Conservation (phyloP, 2,113 vertebrate genomes). For the Notarius lentiginosus region DNA sequence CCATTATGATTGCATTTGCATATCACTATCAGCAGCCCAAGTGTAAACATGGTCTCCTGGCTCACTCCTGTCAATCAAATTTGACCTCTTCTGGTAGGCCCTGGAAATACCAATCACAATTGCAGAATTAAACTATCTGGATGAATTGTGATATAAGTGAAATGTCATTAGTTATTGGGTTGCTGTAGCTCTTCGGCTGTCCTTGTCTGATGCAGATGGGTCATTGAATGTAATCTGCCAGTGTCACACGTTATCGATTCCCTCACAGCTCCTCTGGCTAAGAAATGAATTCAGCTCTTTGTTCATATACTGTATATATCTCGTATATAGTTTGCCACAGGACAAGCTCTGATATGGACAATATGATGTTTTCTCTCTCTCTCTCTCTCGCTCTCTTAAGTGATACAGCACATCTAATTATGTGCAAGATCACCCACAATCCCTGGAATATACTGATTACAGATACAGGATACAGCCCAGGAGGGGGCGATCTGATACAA, state of each 20-base stretch:
- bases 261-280: constrained; percentile 27
- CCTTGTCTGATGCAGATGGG: constrained; percentile 40
- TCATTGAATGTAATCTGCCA: constrained; percentile 44
- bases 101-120: neutral
- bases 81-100: neutral
- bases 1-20: constrained; percentile 13
- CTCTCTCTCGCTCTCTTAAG: neutral
- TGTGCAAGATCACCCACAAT: neutral
- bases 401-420: neutral
- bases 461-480: neutral
- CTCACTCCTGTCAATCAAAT: constrained; percentile 26
- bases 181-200: constrained; percentile 31
- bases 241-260: constrained; percentile 47
- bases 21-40: constrained; percentile 7
- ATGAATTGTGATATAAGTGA: neutral
- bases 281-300: neutral
- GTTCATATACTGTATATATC: neutral
- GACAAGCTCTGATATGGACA: neutral
- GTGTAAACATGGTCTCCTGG: constrained; percentile 1
- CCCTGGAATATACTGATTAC: neutral
- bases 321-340: neutral
- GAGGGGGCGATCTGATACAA: constrained; percentile 27
- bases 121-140: neutral
- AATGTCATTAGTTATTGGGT: neutral
- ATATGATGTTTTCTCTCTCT: neutral